Evolutionary conservation across 92 coral and sea anemone genomes (phyloP).

Genomic region (Montipora capitata): DNA sequence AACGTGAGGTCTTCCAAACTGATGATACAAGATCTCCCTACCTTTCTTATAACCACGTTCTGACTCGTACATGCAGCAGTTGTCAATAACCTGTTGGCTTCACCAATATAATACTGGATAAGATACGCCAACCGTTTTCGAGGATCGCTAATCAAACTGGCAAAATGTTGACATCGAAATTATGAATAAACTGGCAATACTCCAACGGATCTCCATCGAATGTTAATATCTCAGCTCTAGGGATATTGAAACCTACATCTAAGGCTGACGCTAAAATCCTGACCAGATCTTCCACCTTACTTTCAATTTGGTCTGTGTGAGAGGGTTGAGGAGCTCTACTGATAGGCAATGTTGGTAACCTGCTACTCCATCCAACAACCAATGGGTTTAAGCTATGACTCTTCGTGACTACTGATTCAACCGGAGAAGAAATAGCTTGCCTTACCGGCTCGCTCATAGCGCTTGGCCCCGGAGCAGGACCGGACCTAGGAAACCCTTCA

Average conservation of each 20-base stretch:
- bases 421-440: no score
- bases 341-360: no score
- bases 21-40: constrained; percentile 48
- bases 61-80: constrained; percentile 48
- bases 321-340: no score
- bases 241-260: constrained; percentile 15
- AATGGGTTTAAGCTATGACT: no score
- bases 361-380: no score
- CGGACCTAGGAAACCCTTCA: no score
- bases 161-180: constrained; percentile 60
- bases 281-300: neutral
- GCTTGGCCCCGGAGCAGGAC: no score
- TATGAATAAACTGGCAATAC: constrained; percentile 69
- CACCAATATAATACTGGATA: constrained; percentile 61
- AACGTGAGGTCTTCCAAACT: constrained; percentile 68
- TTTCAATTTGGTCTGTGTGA: no score
- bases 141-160: neutral
- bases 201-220: constrained; percentile 66
- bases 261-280: neutral
- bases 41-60: constrained; percentile 67
- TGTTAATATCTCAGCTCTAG: constrained; percentile 56
- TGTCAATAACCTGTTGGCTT: constrained; percentile 69
- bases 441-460: no score
- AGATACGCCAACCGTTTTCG: constrained; percentile 57
- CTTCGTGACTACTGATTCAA: no score